Conservation (phyloP, 2,888 invertebrate genomes). For the Drosophila pseudotalamancana region DNA sequence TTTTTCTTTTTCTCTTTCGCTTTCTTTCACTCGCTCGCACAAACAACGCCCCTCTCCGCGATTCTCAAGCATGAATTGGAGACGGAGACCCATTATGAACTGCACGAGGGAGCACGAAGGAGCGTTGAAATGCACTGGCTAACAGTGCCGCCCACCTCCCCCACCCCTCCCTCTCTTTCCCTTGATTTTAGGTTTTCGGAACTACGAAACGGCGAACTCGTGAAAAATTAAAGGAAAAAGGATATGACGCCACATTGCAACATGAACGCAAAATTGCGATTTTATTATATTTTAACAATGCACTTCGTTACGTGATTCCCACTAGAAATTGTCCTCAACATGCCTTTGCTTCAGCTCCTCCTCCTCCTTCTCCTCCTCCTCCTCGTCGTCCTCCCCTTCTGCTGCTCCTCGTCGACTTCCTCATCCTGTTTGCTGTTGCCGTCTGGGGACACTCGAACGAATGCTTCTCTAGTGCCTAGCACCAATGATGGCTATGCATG, state of each 20-base stretch:
- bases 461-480: constrained; percentile 36
- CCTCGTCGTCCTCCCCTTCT: not conserved
- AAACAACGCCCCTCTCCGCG: not conserved
- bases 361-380: too few relatives aligned
- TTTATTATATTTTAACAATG: constrained; percentile 79
- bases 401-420: not conserved
- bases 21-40: not conserved
- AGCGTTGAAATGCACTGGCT: constrained; percentile 24
- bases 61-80: constrained; percentile 1
- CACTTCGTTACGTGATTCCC: constrained; percentile 81
- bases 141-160: not conserved
- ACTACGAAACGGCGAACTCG: constrained; percentile 80
- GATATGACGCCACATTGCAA: constrained; percentile 80
- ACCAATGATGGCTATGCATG: constrained; percentile 49
- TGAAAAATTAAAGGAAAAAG: constrained; percentile 80
- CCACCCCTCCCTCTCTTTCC: not conserved
- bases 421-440: constrained; percentile 21
- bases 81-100: constrained; percentile 53
- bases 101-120: constrained; percentile 42
- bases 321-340: constrained; percentile 68
- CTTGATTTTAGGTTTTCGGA: constrained; percentile 67
- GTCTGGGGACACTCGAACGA: constrained; percentile 39
- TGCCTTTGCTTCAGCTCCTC: constrained; percentile 5
- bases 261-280: constrained; percentile 80
- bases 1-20: not conserved